Evolutionary conservation across 1,140 invertebrate species (phyloP).

Genomic region (Drosophila murphyi): DNA sequence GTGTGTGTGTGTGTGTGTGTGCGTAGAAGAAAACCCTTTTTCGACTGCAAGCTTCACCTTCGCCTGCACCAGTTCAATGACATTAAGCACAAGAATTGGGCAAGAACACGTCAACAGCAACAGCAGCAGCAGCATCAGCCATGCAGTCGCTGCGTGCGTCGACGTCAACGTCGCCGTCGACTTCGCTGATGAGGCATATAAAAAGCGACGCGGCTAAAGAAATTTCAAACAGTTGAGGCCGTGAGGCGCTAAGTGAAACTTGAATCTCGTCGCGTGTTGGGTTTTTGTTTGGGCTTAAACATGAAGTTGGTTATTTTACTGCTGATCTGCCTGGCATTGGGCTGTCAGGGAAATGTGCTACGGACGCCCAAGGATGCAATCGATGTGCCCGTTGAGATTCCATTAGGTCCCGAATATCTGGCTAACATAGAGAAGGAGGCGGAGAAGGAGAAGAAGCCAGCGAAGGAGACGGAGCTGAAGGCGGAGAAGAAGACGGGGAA

Average conservation of each 20-base stretch:
- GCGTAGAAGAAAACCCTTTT: background rate
- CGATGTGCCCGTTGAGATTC: constrained; percentile 61
- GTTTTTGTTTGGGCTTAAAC: background rate
- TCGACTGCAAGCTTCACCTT: background rate
- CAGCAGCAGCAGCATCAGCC: constrained; percentile 16
- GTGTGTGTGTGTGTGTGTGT: background rate
- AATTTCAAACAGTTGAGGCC: constrained; percentile 79
- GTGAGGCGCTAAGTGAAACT: constrained; percentile 73
- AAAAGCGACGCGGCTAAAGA: constrained; percentile 76
- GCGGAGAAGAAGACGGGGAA: too few species aligned
- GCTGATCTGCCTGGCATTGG: constrained; percentile 48
- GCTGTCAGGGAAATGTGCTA: constrained; percentile 55
- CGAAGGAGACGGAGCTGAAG: constrained; percentile 10
- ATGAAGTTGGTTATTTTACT: constrained; percentile 59
- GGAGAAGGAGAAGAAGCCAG: constrained; percentile 6
- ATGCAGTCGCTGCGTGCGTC: background rate
- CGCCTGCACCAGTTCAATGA: constrained; percentile 67
- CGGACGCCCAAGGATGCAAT: constrained; percentile 37
- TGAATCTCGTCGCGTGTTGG: constrained; percentile 39
- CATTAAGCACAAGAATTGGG: constrained; percentile 64
- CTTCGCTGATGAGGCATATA: constrained; percentile 59
- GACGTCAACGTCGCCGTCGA: too few species aligned
- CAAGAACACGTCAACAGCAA: constrained; percentile 39
- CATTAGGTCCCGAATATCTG: constrained; percentile 5
- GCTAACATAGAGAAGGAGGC: background rate